Evolutionary conservation across 2,797 vertebrate species (phyloP).

Genomic region (Halcyon badia): DNA sequence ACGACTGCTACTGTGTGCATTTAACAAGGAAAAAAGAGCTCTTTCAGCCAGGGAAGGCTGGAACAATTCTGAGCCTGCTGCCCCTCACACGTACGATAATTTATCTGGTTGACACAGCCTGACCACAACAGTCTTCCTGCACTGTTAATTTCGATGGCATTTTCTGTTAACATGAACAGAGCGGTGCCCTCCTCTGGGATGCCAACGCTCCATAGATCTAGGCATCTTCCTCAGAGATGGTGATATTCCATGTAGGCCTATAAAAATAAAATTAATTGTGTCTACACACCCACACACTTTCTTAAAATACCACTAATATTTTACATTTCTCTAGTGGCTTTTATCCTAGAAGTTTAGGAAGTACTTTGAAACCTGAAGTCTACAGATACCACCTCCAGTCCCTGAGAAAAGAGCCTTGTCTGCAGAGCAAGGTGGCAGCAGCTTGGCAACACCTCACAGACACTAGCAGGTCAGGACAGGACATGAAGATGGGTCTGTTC

Average conservation of each 20-base stretch:
- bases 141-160: conserved; percentile 35
- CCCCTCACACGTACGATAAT: neutral
- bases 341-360: conserved; percentile 48
- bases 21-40: neutral
- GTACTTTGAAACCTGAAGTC: conserved; percentile 30
- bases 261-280: conserved; percentile 71
- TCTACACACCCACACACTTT: conserved; percentile 61
- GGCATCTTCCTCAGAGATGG: neutral
- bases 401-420: neutral
- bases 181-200: conserved; percentile 36
- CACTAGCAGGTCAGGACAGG: conserved; percentile 4
- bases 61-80: neutral
- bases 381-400: neutral
- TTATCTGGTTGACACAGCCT: conserved; percentile 14
- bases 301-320: conserved; percentile 68
- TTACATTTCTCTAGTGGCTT: conserved; percentile 49
- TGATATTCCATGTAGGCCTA: conserved; percentile 37
- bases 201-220: neutral
- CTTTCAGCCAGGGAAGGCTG: neutral
- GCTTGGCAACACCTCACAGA: neutral
- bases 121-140: conserved; percentile 14
- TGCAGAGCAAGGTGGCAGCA: neutral
- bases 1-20: neutral
- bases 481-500: conserved; percentile 2
- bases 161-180: conserved; percentile 27